Percentiles rank a stretch among this genome's conserved stretches.
Evolutionary conservation across 2,888 invertebrate species (phyloP).

Genomic region (Lathronympha strigana): DNA sequence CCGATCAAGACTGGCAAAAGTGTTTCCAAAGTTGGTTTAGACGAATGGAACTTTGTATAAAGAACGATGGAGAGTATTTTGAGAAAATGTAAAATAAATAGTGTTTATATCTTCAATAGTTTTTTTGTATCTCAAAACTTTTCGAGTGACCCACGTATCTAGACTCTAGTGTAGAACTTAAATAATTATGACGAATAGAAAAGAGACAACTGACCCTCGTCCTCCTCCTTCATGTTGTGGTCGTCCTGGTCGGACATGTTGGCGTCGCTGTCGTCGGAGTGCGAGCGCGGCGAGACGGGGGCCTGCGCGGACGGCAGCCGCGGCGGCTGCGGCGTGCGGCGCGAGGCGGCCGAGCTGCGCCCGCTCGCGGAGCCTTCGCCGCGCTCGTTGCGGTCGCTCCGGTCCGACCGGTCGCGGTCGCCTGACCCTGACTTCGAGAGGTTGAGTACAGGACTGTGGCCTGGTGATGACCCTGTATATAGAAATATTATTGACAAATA

Average conservation of each 20-base stretch:
- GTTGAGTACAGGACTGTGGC: constrained; percentile 96
- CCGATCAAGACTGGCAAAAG: too few relatives aligned
- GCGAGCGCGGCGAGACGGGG: constrained; percentile 87
- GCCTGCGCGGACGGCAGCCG: constrained; percentile 82
- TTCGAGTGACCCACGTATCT: too few relatives aligned
- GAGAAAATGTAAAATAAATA: too few relatives aligned
- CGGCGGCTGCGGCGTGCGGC: constrained; percentile 85
- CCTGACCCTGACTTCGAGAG: constrained; percentile 94
- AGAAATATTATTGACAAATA: not conserved
- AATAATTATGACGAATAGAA: not conserved
- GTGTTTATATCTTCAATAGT: too few relatives aligned
- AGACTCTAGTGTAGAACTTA: too few relatives aligned
- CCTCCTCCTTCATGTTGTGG: constrained; percentile 92
- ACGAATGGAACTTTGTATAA: too few relatives aligned
- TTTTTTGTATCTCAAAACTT: too few relatives aligned
- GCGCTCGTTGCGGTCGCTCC: constrained; percentile 84
- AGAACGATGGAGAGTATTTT: too few relatives aligned
- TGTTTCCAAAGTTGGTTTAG: too few relatives aligned
- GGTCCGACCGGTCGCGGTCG: constrained; percentile 87
- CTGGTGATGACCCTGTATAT: constrained; percentile 90
- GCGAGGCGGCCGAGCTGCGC: constrained; percentile 84
- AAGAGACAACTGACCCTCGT: constrained; percentile 85
- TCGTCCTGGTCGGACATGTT: constrained; percentile 94
- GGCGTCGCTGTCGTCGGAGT: constrained; percentile 92
- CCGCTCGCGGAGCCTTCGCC: constrained; percentile 81